Base-by-base conservation (phyloP, 2,888 invertebrate species). In the Allacma fusca region DNA sequence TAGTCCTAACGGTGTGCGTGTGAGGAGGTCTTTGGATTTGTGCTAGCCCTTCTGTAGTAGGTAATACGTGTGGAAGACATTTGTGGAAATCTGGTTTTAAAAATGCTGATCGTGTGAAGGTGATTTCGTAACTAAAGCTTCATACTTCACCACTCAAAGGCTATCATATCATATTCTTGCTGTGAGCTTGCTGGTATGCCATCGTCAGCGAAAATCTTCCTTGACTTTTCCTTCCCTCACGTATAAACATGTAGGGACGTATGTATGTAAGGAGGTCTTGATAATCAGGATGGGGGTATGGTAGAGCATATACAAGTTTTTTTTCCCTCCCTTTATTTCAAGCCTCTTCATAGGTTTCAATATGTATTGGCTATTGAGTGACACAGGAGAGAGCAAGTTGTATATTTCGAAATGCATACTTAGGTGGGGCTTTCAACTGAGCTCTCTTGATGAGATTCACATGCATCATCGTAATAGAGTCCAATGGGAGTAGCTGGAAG, bases 81-180 rank as follows among this genome's bases (percentile, higher is more conserved):
- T 71, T 75, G 65, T 62, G 76, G 67, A 78, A 80, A 80, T 80
- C 75, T 75, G 76, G 76, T 78, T 79, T 79, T 80, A 80, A 79
- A 79, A 79, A 80, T 79, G 80, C 79, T 79, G 80, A 80, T 80
- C 77, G 78, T 80, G 80, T 79, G 75, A 80, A 79, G 79, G 80
- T 80, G 80, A 80, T 79, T 80, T 80, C 73, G 70, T 71, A 77
- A 78, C 75, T 70, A 62, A 64, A 65, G 74, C 76, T 72, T 72
- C 72, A 72, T 72, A 75, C 75, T 75, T 75, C 75, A 65, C 65
- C 68, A 79, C 77, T 77, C 77, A 77, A 79, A 79, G 77, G 79
- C 79, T 76, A 79, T 79, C 79, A 77, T 79, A 70, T 79, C 70
- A 79, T 77, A 79, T 77, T 73, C 76, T 72, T 73, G 67, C 70